Percentiles rank a stretch among this genome's conserved stretches.
Evolutionary conservation across 35 echinoderm and acorn worm genomes (phyloP).

Genomic region (Anneissia japonica): DNA sequence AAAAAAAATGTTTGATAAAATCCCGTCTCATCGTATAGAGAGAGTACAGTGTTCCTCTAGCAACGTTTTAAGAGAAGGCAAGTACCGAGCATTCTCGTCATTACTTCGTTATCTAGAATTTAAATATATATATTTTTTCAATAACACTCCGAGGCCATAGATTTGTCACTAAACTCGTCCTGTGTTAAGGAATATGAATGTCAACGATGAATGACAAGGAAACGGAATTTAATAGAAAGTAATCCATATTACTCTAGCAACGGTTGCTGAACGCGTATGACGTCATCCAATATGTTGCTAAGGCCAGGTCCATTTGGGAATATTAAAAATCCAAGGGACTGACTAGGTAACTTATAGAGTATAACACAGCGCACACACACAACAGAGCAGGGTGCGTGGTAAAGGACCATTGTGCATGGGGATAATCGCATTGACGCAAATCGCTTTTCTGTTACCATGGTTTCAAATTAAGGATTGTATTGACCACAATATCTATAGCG

Average conservation of each 20-base stretch:
- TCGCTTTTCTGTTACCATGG: neutral
- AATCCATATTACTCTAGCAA: neutral
- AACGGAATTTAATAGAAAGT: neutral
- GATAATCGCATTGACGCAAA: neutral
- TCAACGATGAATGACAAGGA: neutral
- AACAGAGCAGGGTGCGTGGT: neutral
- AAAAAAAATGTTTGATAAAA: too few species aligned
- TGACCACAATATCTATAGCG: neutral
- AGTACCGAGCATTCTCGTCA: too few species aligned
- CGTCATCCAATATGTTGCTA: neutral
- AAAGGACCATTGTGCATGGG: neutral
- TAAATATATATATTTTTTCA: too few species aligned
- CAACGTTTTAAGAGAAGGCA: too few species aligned
- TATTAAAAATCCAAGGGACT: neutral
- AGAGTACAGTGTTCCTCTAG: too few species aligned
- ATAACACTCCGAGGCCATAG: too few species aligned
- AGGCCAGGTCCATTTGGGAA: neutral
- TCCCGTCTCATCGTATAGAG: too few species aligned
- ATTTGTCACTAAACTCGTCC: neutral
- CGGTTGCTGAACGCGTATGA: neutral
- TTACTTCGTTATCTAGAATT: too few species aligned
- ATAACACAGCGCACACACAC: neutral
- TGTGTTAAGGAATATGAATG: neutral
- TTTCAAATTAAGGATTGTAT: neutral
- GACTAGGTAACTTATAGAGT: neutral